Conservation (phyloP, 2,797 vertebrate genomes). For the Naso thynnoides region DNA sequence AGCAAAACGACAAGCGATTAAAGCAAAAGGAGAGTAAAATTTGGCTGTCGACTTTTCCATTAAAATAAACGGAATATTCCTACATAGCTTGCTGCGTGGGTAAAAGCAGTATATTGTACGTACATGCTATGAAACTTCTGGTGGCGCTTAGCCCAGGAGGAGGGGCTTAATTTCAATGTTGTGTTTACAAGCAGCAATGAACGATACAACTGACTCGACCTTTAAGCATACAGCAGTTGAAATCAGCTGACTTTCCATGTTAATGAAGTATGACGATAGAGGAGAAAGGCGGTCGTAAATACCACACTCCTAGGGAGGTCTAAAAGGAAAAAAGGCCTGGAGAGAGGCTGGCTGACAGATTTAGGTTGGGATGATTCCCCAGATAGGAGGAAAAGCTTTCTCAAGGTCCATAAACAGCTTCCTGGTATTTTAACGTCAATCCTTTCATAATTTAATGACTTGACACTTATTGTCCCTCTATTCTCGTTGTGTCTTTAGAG, state of each 20-base stretch:
- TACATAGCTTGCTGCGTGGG: too few relatives aligned
- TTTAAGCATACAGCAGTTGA: not conserved
- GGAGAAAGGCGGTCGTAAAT: not conserved
- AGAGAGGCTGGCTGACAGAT: slow-evolving; percentile 51
- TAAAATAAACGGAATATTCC: too few relatives aligned
- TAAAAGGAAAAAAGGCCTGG: slow-evolving; percentile 20
- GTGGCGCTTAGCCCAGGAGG: too few relatives aligned
- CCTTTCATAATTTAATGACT: slow-evolving; percentile 23
- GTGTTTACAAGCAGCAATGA: too few relatives aligned
- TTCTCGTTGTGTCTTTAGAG: slow-evolving; percentile 8
- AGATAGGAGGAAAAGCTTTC: slow-evolving; percentile 30
- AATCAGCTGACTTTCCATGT: slow-evolving; percentile 9
- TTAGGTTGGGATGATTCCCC: slow-evolving; percentile 48
- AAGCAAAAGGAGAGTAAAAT: too few relatives aligned
- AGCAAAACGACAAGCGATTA: too few relatives aligned
- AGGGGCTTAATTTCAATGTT: too few relatives aligned
- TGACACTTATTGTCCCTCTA: slow-evolving; percentile 18
- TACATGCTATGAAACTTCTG: too few relatives aligned
- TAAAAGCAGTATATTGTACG: too few relatives aligned
- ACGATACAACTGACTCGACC: not conserved
- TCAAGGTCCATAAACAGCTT: slow-evolving; percentile 23
- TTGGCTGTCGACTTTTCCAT: too few relatives aligned
- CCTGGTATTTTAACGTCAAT: slow-evolving; percentile 31
- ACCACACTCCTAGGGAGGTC: slow-evolving; percentile 16
- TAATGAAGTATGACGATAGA: not conserved